These are phyloP conservation scores for Rhadina sibilatrix DNA, from an alignment of 2,113 vertebrate species.

Conservation along the genomic window DNA sequence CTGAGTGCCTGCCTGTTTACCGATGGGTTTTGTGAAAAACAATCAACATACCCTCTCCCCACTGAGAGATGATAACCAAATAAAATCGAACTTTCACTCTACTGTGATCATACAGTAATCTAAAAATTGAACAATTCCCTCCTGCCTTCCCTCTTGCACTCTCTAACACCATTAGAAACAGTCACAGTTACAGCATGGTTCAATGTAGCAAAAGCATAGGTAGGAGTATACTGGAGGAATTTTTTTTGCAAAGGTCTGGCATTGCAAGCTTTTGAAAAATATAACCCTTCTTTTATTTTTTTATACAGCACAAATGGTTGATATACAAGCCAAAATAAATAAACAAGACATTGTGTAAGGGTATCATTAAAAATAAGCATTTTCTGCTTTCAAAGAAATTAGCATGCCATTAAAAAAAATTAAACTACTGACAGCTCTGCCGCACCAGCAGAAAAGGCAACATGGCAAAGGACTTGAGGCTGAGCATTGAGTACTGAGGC, in stretches of 20 bases:
- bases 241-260: background rate
- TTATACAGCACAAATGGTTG: background rate
- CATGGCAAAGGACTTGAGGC: background rate
- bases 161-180: background rate
- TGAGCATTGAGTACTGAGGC: fast-evolving
- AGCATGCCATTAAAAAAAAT: background rate
- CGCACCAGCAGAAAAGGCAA: background rate
- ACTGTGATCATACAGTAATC: background rate
- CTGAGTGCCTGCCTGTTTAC: background rate
- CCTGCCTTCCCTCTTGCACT: background rate
- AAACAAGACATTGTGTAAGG: background rate
- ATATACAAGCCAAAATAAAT: background rate
- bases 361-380: background rate
- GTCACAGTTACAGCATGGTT: background rate
- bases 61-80: background rate
- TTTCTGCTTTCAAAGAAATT: background rate
- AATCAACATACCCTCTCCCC: background rate
- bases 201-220: background rate
- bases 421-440: background rate
- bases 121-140: background rate
- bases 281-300: background rate
- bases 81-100: background rate
- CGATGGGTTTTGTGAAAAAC: background rate
- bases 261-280: background rate
- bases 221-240: background rate